Conservation (phyloP, 2,888 invertebrate genomes). For the Drosophila leonis region DNA sequence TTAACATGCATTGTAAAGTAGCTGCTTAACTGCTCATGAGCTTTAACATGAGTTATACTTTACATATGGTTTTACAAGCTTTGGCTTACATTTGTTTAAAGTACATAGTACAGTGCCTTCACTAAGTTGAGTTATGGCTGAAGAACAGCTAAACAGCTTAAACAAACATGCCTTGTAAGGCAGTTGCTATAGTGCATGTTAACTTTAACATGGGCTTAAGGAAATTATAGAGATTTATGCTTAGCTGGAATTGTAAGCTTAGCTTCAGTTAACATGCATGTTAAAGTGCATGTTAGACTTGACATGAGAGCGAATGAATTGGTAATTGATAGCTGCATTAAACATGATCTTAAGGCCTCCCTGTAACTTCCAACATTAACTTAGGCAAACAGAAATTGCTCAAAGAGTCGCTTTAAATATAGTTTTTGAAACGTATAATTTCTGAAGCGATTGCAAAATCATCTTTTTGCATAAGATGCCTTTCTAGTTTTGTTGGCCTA, state of each 20-base stretch:
- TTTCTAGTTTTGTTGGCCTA: constrained; percentile 19
- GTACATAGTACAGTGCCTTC: no score
- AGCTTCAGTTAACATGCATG: not conserved
- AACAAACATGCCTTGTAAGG: not conserved
- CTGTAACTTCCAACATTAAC: not conserved
- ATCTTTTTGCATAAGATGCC: constrained; percentile 13
- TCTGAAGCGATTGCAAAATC: constrained; percentile 2
- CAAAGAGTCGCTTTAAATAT: not conserved
- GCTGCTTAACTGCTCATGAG: not conserved
- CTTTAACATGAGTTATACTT: not conserved
- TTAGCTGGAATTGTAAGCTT: not conserved
- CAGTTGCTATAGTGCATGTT: not conserved
- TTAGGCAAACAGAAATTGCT: not conserved
- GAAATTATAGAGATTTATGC: not conserved
- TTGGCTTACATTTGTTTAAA: not conserved
- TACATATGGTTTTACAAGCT: no score
- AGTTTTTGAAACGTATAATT: not conserved
- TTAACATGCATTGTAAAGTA: not conserved
- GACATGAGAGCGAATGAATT: not conserved
- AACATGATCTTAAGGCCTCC: not conserved
- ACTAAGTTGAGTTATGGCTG: not conserved
- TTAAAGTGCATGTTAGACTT: not conserved
- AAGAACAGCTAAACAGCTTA: not conserved
- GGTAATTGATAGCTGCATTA: not conserved
- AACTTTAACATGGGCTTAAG: no score